phyloP scores from a whole-genome alignment of 1,140 invertebrate species.

The Euwallacea similis region DNA sequence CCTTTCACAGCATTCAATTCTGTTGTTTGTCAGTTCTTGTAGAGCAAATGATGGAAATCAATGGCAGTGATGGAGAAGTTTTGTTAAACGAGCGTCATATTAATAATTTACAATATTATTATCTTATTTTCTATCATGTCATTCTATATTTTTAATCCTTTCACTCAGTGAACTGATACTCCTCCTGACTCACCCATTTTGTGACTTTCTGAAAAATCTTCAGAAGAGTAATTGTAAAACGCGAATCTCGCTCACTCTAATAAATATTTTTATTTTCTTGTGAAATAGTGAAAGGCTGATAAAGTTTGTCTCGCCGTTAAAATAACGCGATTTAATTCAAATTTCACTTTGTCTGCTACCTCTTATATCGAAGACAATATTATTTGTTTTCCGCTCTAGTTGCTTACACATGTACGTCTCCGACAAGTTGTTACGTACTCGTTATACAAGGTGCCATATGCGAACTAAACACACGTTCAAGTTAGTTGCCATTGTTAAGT shows the following conservation, averaged over 20 bases:
- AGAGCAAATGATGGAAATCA: too few relatives aligned
- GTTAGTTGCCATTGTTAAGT: conserved; percentile 6
- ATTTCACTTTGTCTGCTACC: conserved; percentile 21
- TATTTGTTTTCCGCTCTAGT: conserved; percentile 27
- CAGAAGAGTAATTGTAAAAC: conserved; percentile 5
- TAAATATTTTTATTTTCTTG: conserved; percentile 15
- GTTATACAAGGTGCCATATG: conserved; percentile 27
- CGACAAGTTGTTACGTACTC: conserved; percentile 16
- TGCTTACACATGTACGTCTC: conserved; percentile 3
- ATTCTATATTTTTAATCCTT: too few relatives aligned
- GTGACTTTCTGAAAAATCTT: neutral
- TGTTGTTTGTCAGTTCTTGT: too few relatives aligned
- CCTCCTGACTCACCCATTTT: too few relatives aligned
- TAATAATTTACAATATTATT: too few relatives aligned
- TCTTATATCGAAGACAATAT: conserved; percentile 21
- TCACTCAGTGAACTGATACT: too few relatives aligned
- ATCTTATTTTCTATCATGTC: too few relatives aligned
- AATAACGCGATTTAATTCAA: conserved; percentile 27
- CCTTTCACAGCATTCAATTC: too few relatives aligned
- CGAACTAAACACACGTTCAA: conserved; percentile 1
- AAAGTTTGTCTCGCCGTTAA: conserved; percentile 9
- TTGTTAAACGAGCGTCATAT: too few relatives aligned
- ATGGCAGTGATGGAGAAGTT: too few relatives aligned
- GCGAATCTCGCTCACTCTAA: neutral
- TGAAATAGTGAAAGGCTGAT: conserved; percentile 27